These are phyloP conservation scores for Rhadinocentrus ornatus DNA, from an alignment of 2,797 vertebrate species.

Conservation along the genomic window DNA sequence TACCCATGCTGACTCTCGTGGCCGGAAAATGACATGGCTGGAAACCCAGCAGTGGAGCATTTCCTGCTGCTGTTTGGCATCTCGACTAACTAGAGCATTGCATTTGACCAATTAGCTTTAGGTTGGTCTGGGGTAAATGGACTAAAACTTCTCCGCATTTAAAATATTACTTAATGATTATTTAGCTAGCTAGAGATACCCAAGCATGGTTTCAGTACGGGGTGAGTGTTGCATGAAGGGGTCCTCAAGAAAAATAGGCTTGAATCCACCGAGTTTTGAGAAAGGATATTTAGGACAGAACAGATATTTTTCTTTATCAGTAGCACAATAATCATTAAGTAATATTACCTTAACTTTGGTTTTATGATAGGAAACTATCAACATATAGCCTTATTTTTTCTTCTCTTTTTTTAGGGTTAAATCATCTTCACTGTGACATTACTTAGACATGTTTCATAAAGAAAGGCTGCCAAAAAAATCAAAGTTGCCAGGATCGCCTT, in stretches of 20 bases:
- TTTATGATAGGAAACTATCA: no score
- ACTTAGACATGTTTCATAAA: neutral
- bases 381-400: neutral
- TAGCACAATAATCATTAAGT: conserved; percentile 31
- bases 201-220: no score
- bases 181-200: neutral
- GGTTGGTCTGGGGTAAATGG: conserved; percentile 48
- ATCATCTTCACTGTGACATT: neutral
- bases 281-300: conserved; percentile 5
- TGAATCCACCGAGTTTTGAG: conserved; percentile 5
- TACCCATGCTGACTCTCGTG: neutral
- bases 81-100: conserved; percentile 60
- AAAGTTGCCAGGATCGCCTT: no score
- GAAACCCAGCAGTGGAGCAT: conserved; percentile 40
- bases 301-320: conserved; percentile 22
- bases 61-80: conserved; percentile 55
- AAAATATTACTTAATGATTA: conserved; percentile 40
- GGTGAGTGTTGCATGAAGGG: no score
- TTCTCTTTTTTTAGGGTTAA: neutral
- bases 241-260: neutral
- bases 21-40: conserved; percentile 16
- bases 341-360: no score
- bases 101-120: conserved; percentile 57
- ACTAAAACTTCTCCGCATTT: conserved; percentile 48
- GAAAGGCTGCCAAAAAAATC: neutral